These are phyloP conservation scores for Acholoe squamosa DNA, from an alignment of 2,888 invertebrate genomes.

Conservation along the genomic window DNA sequence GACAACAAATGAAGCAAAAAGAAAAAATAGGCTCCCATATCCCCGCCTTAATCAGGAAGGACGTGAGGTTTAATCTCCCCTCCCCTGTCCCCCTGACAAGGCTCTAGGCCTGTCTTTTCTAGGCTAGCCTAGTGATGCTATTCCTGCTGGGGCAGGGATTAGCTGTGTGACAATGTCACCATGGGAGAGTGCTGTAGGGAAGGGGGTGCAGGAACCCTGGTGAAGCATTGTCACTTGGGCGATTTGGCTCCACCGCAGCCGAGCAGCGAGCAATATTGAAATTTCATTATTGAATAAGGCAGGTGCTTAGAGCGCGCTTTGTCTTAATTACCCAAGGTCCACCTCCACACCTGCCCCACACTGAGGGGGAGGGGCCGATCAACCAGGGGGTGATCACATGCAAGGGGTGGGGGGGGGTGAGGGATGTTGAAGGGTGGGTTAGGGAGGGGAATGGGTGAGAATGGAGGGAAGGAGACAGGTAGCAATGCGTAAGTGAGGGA, in stretches of 20 bases:
- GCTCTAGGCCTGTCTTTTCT: neutral
- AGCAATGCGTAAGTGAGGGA: no score
- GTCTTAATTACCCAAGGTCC: conserved; percentile 38
- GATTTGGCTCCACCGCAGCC: conserved; percentile 7
- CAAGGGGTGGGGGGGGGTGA: no score
- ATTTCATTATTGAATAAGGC: conserved; percentile 44
- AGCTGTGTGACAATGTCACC: neutral
- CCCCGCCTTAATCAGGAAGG: no score
- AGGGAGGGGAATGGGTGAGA: no score
- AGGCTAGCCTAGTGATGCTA: conserved; percentile 4
- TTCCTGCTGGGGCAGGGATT: neutral
- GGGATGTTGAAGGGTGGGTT: no score
- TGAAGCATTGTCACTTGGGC: neutral
- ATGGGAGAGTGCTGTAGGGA: neutral
- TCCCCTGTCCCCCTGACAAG: neutral
- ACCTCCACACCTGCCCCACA: conserved; percentile 14
- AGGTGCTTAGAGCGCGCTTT: conserved; percentile 34
- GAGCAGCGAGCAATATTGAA: conserved; percentile 20
- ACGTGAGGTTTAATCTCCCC: no score
- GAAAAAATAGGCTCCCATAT: no score
- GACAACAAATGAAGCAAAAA: no score
- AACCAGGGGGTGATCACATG: neutral
- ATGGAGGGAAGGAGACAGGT: no score
- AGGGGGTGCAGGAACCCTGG: conserved; percentile 7
- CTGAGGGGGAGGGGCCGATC: neutral